Evolutionary conservation across 2,888 invertebrate genomes (phyloP), one percentile per base, ranked within the genome.

Genomic region (Microctonus brassicae): DNA sequence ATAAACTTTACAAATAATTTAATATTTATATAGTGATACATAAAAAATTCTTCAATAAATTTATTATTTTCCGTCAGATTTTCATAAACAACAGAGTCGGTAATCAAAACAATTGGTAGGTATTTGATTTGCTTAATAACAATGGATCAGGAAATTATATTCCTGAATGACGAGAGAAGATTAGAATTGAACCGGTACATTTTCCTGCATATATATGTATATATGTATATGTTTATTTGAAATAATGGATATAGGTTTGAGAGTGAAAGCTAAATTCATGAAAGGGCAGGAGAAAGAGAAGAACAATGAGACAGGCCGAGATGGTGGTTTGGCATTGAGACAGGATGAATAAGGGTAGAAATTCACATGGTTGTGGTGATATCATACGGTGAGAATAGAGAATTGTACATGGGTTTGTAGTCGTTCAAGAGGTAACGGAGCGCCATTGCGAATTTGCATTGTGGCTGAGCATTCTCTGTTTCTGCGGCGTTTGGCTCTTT

Each of bases 381-480:
- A 58, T 58, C 33, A 33, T 17, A 33, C 13, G 34, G 10, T 10
- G 33, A 26, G 29, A 9, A n/a, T n/a, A 58, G 58, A 58, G 58
- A 58, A 58, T 58, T 7, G 58, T 33, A 58, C 58, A 58, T 33
- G 58, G 29, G 58, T 58, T 33, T 58, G 34, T 58, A 58, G 58
- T 34, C 58, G 58, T 34, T 58, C 10, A 58, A 58, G 22, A 47
- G 69, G 65, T 33, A 60, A 70, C 69, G 69, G 69, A 67, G 76
- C 74, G 76, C 74, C 72, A 74, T 73, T 69, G 74, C 75, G 79
- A 80, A 82, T 82, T 82, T 82, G 78, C 80, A 82, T 81, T 81
- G 82, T 77, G 81, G 76, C 76, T 72, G 75, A 73, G 76, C 76
- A 69, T 74, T 74, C 77, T 77, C 72, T 78, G 76, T 79, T 77